Percentiles rank a stretch among this genome's conserved stretches.
Conservation (phyloP, 2,797 vertebrate genomes). For the Crocidura indochinensis region DNA sequence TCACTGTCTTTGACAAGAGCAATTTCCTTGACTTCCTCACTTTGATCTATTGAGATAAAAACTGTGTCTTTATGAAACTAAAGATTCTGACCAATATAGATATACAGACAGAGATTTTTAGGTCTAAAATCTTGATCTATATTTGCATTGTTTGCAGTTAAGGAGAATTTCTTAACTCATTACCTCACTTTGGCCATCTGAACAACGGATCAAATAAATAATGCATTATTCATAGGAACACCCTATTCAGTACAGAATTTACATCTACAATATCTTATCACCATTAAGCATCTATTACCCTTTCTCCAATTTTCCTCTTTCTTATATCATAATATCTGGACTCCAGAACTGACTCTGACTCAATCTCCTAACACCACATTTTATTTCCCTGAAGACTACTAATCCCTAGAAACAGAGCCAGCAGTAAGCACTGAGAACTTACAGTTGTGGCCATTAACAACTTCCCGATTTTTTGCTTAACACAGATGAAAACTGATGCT, state of each 20-base stretch:
- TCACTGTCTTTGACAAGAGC: slow-evolving; percentile 26
- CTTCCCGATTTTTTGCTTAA: neutral
- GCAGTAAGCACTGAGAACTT: too few species aligned
- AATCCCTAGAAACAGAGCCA: too few species aligned
- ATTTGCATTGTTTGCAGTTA: neutral
- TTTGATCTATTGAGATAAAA: slow-evolving; percentile 35
- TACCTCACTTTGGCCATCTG: neutral
- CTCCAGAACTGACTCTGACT: too few species aligned
- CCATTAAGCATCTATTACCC: neutral
- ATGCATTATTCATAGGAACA: neutral
- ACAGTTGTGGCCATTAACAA: neutral
- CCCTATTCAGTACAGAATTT: neutral
- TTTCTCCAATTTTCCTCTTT: neutral
- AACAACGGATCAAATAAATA: neutral
- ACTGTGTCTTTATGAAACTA: neutral
- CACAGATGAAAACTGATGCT: too few species aligned
- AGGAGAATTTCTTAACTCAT: neutral
- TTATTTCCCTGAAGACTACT: too few species aligned
- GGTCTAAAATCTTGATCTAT: neutral
- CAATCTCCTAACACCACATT: too few species aligned
- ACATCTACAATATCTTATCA: neutral
- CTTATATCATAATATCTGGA: too few species aligned
- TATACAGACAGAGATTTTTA: neutral
- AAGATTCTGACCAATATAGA: too few species aligned
- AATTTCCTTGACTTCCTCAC: slow-evolving; percentile 16